These are phyloP conservation scores for Pseudochirops cupreus DNA, from an alignment of 2,797 vertebrate genomes.

Conservation along the genomic window DNA sequence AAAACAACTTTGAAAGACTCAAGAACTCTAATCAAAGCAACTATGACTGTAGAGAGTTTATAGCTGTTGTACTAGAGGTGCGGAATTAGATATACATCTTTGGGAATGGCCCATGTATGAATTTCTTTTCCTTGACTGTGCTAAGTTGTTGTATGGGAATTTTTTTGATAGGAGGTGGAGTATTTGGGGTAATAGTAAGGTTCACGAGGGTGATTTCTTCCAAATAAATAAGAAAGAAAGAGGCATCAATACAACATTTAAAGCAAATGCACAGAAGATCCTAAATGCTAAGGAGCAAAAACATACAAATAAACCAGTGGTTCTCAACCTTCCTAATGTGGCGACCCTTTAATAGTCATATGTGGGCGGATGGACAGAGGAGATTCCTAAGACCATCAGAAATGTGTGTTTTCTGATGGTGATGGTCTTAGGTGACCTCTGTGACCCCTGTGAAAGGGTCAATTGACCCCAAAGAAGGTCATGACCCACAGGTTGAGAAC, in stretches of 20 bases:
- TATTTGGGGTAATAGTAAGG: not conserved
- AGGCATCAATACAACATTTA: not conserved
- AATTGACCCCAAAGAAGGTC: no score
- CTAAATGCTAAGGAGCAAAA: not conserved
- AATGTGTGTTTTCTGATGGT: no score
- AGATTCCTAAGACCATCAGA: no score
- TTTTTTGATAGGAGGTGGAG: no score
- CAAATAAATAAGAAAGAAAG: no score
- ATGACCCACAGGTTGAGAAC: no score
- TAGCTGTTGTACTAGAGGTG: not conserved
- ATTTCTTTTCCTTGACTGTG: not conserved
- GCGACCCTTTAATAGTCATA: no score
- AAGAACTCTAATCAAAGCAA: not conserved
- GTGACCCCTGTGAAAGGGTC: no score
- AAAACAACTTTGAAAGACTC: not conserved
- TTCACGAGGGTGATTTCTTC: not conserved
- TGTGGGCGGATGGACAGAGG: no score
- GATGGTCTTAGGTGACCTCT: no score
- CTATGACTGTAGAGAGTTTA: not conserved
- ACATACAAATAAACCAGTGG: not conserved
- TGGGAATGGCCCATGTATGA: not conserved
- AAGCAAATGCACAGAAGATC: not conserved
- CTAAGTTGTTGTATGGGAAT: no score
- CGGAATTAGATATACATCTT: not conserved
- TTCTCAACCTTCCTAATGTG: no score